A percentile compares a stretch with the other conserved stretches of the same genome.
These are phyloP conservation scores for Julus scanicus DNA, from an alignment of 2,888 invertebrate species.

Conservation along the genomic window DNA sequence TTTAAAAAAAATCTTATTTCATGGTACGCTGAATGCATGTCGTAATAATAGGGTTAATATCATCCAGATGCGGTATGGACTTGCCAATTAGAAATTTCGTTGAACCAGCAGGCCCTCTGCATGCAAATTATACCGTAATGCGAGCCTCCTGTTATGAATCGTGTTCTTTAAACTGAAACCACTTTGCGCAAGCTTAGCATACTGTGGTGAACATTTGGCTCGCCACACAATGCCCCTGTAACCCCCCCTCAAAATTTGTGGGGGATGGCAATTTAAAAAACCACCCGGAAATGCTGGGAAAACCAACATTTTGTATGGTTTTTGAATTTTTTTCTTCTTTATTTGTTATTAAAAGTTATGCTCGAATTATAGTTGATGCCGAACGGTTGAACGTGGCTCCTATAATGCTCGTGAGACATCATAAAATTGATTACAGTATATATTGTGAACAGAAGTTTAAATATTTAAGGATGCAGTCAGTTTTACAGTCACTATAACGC, in stretches of 20 bases:
- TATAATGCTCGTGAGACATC: no score
- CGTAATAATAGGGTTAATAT: constrained; percentile 32
- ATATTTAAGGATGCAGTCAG: no score
- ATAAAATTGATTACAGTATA: no score
- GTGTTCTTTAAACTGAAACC: neutral
- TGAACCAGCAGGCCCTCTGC: neutral
- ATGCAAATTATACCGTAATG: neutral
- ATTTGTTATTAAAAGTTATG: no score
- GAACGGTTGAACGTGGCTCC: no score
- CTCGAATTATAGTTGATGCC: no score
- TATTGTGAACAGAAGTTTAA: no score
- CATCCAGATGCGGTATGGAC: constrained; percentile 10
- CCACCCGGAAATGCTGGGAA: neutral
- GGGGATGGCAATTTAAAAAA: neutral
- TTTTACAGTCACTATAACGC: no score
- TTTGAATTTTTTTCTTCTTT: no score
- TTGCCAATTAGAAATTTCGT: constrained; percentile 36
- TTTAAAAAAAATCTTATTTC: neutral
- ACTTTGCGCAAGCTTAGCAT: neutral
- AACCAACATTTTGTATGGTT: neutral
- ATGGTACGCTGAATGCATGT: neutral
- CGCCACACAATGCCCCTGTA: neutral
- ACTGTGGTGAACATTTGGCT: neutral
- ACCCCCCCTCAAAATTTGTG: neutral
- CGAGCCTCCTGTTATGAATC: neutral